Conservation (phyloP, 2,113 vertebrate genomes). For the Clarias batrachus region DNA sequence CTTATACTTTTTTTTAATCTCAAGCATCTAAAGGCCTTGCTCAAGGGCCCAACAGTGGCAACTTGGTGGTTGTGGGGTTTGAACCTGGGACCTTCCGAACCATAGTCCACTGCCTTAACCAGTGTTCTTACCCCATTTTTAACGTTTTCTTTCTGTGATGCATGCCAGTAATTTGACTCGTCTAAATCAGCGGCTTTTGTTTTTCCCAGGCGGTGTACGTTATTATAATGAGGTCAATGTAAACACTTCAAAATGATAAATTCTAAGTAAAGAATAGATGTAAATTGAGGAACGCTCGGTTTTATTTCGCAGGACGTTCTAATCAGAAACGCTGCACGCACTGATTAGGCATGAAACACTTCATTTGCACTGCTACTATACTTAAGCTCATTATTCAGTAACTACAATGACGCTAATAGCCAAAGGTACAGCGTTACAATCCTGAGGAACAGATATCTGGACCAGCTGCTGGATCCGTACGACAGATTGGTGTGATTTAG, state of each 20-base stretch:
- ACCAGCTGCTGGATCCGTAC: neutral
- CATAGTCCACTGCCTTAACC: too few relatives aligned
- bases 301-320: neutral
- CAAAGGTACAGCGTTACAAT: neutral
- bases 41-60: too few relatives aligned
- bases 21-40: too few relatives aligned
- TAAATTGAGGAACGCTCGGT: neutral
- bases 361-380: neutral
- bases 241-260: neutral
- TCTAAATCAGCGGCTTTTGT: too few relatives aligned
- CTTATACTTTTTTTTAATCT: too few relatives aligned
- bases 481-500: neutral
- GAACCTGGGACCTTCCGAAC: too few relatives aligned
- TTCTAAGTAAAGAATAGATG: neutral
- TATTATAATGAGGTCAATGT: neutral
- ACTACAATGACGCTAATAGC: neutral
- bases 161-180: too few relatives aligned
- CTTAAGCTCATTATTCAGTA: neutral
- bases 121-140: too few relatives aligned
- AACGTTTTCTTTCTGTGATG: too few relatives aligned
- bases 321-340: neutral
- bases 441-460: neutral
- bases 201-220: too few relatives aligned
- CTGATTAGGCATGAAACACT: neutral
- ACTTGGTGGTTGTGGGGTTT: too few relatives aligned